These are phyloP conservation scores for Herminia tarsipennalis DNA, from an alignment of 2,888 invertebrate genomes.

Conservation along the genomic window DNA sequence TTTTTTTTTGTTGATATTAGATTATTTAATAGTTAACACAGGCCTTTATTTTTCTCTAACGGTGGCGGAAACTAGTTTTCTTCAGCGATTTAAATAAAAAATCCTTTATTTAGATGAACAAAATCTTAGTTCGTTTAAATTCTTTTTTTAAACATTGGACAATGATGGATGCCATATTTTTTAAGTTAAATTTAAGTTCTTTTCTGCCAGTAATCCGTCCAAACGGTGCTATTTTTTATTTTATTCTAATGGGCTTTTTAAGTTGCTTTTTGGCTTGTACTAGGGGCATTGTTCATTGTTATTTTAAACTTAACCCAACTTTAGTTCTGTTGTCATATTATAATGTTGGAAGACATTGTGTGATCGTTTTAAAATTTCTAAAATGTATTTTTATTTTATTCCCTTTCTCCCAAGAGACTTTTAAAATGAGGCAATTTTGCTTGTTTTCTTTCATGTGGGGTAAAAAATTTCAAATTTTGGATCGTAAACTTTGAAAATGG, in stretches of 20 bases:
- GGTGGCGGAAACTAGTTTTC: slow-evolving; percentile 67
- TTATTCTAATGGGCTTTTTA: slow-evolving; percentile 49
- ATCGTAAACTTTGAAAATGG: background rate
- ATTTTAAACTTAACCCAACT: slow-evolving; percentile 1
- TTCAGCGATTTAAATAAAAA: slow-evolving; percentile 28
- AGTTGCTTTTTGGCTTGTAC: slow-evolving; percentile 46
- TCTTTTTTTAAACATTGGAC: slow-evolving; percentile 35
- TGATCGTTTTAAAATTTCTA: too few relatives aligned
- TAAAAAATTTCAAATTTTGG: too few relatives aligned
- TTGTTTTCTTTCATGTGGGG: too few relatives aligned
- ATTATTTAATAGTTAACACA: slow-evolving; percentile 34
- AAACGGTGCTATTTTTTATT: slow-evolving; percentile 73
- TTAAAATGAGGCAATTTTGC: too few relatives aligned
- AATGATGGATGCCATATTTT: slow-evolving; percentile 77
- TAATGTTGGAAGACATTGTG: too few relatives aligned
- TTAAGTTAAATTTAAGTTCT: slow-evolving; percentile 57
- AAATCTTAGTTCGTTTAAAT: too few relatives aligned
- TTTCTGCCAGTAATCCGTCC: slow-evolving; percentile 69
- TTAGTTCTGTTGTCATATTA: too few relatives aligned
- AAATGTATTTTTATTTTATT: too few relatives aligned
- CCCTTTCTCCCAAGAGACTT: too few relatives aligned
- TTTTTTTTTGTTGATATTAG: background rate
- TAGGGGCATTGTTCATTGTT: slow-evolving; percentile 29
- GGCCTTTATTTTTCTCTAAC: slow-evolving; percentile 43
- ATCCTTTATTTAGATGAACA: slow-evolving; percentile 19